These are phyloP conservation scores for Andrena camellia DNA, from an alignment of 2,888 invertebrate genomes.

Conservation along the genomic window DNA sequence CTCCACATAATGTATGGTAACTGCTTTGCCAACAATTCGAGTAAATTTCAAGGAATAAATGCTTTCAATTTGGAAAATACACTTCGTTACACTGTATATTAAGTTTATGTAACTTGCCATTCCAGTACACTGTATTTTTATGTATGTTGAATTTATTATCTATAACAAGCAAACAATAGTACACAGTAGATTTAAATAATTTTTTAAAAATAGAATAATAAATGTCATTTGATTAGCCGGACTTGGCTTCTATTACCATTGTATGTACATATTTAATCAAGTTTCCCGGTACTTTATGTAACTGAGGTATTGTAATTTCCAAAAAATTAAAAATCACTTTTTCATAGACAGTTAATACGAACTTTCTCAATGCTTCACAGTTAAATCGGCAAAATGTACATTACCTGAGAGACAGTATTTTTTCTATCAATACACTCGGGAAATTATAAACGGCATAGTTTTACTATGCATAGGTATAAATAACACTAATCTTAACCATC, in stretches of 20 bases:
- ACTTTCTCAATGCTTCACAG: neutral
- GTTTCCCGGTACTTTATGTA: neutral
- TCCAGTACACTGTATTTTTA: too few species aligned
- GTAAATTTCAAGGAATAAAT: neutral
- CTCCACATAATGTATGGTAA: neutral
- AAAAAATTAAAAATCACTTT: neutral
- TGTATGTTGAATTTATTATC: too few species aligned
- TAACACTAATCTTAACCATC: neutral
- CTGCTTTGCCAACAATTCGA: neutral
- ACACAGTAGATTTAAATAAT: too few species aligned
- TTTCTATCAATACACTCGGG: too few species aligned
- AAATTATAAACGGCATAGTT: neutral
- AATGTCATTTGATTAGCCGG: too few species aligned
- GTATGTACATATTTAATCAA: neutral
- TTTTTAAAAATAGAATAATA: too few species aligned
- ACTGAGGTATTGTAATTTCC: neutral
- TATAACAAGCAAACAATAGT: too few species aligned
- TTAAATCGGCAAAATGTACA: neutral
- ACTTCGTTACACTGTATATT: neutral
- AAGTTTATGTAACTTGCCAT: too few species aligned
- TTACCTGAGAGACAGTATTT: neutral
- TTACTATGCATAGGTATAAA: neutral
- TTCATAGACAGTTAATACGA: neutral
- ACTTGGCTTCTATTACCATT: too few species aligned
- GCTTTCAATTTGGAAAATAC: neutral